Base-by-base conservation (phyloP, 2,888 invertebrate species). In the Epirrhoe tristata region DNA sequence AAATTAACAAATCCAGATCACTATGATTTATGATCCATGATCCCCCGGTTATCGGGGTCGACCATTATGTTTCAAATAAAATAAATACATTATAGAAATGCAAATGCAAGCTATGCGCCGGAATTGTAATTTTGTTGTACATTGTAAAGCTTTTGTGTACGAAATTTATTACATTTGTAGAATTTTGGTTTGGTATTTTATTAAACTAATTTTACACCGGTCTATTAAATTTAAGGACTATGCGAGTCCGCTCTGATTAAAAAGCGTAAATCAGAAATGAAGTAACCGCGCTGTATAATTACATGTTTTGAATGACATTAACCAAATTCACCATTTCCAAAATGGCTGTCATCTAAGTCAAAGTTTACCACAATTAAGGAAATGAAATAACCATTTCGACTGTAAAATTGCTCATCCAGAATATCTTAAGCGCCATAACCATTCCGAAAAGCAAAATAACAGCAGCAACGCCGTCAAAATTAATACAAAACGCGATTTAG, bases 1-100 rank as follows among this genome's bases (percentile, higher is more conserved):
- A 84, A 84, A 89, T 89, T 89, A 90, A 90, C 90, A 86, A 88
- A 89, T 87, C 87, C 87, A 86, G 84, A 89, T 88, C 85, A 85
- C 68, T 61, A 68, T 68, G 81, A 79, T 82, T 82, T 88, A 90
- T 93, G 91, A 92, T 90, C 91, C 91, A 91, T 87, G 81, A 71
- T 77, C 75, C 81, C 79, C 82, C 73, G 69, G 82, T 83, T 85
- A 88, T 87, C 86, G 79, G 83, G 82, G 81, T 69, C 73, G 73
- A 72, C 80, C 82, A 81, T 81, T 73, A 71, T 65, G 70, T 65
- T 67, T 46, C 64, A 71, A 74, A 73, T 72, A 74, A 72, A 74
- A 74, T 72, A 70, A 70, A 72, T 74, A 72, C 67, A 69, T 70
- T 68, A 66, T 68, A 69, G 71, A 74, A 73, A 74, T 75, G 75